Evolutionary conservation across 1,140 invertebrate genomes (phyloP).

Genomic region (Agrypnia vestita): DNA sequence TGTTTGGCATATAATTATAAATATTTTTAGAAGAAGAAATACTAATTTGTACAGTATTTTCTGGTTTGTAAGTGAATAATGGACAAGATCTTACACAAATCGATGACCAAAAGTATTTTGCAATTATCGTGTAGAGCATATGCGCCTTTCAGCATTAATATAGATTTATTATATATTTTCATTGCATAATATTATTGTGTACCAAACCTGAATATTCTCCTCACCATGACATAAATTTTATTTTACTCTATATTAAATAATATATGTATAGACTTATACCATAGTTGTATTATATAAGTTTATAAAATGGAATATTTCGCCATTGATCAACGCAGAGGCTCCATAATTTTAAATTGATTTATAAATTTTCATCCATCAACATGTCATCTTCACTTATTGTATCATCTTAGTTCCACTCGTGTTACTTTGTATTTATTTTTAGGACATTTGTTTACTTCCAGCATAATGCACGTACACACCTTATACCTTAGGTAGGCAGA

Average conservation of each 20-base stretch:
- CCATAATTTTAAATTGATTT: neutral
- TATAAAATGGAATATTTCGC: neutral
- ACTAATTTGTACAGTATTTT: neutral
- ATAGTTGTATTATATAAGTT: constrained; percentile 15
- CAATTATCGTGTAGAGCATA: neutral
- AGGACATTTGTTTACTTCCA: no score
- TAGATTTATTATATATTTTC: neutral
- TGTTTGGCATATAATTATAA: neutral
- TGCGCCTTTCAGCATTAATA: no score
- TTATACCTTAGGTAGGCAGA: no score
- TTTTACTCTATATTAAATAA: constrained; percentile 21
- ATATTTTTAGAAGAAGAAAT: neutral
- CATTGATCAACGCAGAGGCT: constrained; percentile 30
- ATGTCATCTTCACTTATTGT: no score
- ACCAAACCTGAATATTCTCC: constrained; percentile 35
- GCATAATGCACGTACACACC: no score
- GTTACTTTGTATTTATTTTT: no score
- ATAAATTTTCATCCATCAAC: constrained; percentile 10
- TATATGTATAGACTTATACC: neutral
- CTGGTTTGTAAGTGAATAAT: neutral
- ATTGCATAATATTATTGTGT: constrained; percentile 14
- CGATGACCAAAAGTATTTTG: constrained; percentile 12
- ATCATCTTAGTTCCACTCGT: no score
- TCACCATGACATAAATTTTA: constrained; percentile 31
- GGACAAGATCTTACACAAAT: neutral